phyloP scores from a whole-genome alignment of 1,140 invertebrate species.

The Lineus longissimus region DNA sequence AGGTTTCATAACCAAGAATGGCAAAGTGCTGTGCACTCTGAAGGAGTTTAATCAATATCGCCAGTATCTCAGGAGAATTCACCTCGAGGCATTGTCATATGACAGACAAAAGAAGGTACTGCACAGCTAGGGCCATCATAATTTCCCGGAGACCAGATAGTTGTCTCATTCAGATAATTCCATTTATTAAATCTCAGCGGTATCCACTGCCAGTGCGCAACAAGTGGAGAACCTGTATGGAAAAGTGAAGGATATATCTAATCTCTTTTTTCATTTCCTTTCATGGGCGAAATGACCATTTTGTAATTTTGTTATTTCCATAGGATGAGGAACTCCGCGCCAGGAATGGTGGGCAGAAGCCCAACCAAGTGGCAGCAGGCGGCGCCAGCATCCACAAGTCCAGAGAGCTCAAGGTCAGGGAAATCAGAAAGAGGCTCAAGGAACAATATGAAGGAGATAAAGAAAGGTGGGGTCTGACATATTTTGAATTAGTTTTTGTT shows the following conservation, averaged over 20 bases:
- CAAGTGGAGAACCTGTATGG: too few species aligned
- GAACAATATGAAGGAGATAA: slow-evolving; percentile 1
- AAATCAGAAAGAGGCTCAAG: not conserved
- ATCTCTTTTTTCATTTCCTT: too few species aligned
- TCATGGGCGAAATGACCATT: too few species aligned
- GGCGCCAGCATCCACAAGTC: not conserved
- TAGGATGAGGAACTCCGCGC: too few species aligned
- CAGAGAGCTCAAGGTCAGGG: not conserved
- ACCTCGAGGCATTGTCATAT: slow-evolving; percentile 18
- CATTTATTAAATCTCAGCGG: too few species aligned
- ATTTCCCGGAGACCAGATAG: not conserved
- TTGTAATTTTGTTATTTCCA: too few species aligned
- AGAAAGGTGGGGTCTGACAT: not conserved
- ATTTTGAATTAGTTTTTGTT: too few species aligned
- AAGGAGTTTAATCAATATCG: slow-evolving; percentile 37
- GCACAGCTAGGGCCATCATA: not conserved
- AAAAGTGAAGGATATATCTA: too few species aligned
- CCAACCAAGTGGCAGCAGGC: not conserved
- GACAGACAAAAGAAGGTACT: slow-evolving; percentile 14
- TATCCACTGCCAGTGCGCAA: too few species aligned
- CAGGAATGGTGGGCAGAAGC: too few species aligned
- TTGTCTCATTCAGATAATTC: too few species aligned
- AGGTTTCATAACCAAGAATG: slow-evolving; percentile 27
- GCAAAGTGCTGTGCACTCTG: slow-evolving; percentile 28
- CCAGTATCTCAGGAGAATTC: slow-evolving; percentile 21